Conservation (phyloP, 2,888 invertebrate species). For the Anorthoa munda region DNA sequence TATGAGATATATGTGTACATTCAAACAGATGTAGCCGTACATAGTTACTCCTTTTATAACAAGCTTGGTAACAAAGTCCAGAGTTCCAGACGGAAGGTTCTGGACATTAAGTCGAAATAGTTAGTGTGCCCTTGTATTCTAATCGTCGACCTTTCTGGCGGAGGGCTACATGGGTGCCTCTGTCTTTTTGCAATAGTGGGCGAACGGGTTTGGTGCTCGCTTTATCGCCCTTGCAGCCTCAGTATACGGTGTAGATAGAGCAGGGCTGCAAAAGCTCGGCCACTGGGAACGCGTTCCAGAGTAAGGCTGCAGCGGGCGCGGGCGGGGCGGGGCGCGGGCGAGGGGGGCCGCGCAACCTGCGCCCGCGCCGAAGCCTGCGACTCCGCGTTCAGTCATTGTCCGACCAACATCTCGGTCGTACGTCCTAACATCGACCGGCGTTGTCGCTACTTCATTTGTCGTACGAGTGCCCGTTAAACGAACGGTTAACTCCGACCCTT, state of each 20-base stretch:
- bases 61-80: neutral
- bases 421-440: conserved; percentile 80
- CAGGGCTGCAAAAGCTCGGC: conserved; percentile 84
- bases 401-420: conserved; percentile 87
- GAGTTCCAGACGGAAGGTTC: conserved; percentile 30
- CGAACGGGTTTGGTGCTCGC: conserved; percentile 80
- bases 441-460: conserved; percentile 86
- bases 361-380: conserved; percentile 83
- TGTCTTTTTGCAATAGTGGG: conserved; percentile 72
- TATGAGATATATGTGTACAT: neutral
- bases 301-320: conserved; percentile 74
- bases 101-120: conserved; percentile 43
- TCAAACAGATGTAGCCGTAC: too few relatives aligned
- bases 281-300: conserved; percentile 79
- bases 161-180: conserved; percentile 64
- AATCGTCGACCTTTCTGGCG: conserved; percentile 67
- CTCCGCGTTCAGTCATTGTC: conserved; percentile 87
- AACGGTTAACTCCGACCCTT: conserved; percentile 84
- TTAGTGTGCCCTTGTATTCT: conserved; percentile 64
- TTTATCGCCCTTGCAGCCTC: conserved; percentile 82
- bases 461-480: conserved; percentile 85
- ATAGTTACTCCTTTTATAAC: neutral
- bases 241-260: conserved; percentile 78
- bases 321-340: conserved; percentile 63
- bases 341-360: conserved; percentile 76